Base-by-base conservation (phyloP, 2,113 vertebrate species). In the Anguilla japonica region DNA sequence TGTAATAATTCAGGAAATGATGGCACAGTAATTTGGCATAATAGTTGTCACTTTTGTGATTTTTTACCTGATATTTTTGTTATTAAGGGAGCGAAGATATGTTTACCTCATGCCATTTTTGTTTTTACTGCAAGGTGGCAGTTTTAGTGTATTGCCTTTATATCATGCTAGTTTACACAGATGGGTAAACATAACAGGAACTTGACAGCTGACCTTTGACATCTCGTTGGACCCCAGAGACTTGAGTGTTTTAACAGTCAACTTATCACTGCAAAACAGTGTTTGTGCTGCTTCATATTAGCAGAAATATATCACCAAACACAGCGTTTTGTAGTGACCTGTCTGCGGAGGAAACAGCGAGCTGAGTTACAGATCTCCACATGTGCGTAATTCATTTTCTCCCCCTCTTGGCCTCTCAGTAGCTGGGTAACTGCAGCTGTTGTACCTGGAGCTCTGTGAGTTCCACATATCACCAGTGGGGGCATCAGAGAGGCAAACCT, bases 381-480 rank as follows among this genome's bases (percentile, higher is more conserved):
- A 5, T 20, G 14, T 75, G 41, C 41, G 63, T 84, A 67, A 84
- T 71, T 84, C 83, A 84, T 84, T 84, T 84, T 26, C 50, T 40
- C 57, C 29, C 83, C 41, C 84, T 41, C 57, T 85, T 20, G 34
- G 40, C 20, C 83, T 57, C 13, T 41, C 34, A 3, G 43, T 46
- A 4, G 8, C 8, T 80, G 39, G 39, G 79, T 79, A 79, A 40
- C 75, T n/a, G 3, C 34, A 71, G n/a, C 41, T 82, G 57, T 56
- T 85, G 81, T 83, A 63, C n/a, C 41, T 78, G 41, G 41, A 43
- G 53, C 41, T 34, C 11, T 71, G 4, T 85, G 63, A 16, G 16
- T 87, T 85, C 86, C 40, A 53, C 26, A 20, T 85, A 18, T 88
- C 15, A 88, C 89, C 91, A 88, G 85, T 20, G 87, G 90, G 87